A percentile compares a stretch with the other conserved stretches of the same genome.
phyloP scores from a whole-genome alignment of 2,113 vertebrate genomes.

The Chaetodon trifascialis region DNA sequence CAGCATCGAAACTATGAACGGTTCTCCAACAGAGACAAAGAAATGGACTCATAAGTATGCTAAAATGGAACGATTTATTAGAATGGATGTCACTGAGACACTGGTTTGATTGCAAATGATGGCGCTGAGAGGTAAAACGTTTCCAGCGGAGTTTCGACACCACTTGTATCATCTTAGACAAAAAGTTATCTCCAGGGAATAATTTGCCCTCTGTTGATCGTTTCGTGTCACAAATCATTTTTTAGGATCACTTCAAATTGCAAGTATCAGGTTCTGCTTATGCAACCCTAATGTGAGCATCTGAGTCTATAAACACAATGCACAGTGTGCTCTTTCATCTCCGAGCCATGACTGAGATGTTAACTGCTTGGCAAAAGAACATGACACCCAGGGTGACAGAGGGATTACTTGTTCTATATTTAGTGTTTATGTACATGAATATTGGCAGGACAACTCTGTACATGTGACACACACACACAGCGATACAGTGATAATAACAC shows the following conservation, averaged over 20 bases:
- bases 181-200: constrained; percentile 13
- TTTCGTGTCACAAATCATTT: constrained; percentile 34
- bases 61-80: constrained; percentile 36
- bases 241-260: constrained; percentile 27
- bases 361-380: constrained; percentile 79
- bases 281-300: constrained; percentile 32
- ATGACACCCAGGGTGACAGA: constrained; percentile 82
- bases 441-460: constrained; percentile 94
- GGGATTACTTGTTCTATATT: constrained; percentile 88
- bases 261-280: constrained; percentile 31
- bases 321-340: constrained; percentile 47
- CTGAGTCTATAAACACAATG: constrained; percentile 45
- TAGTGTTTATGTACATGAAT: constrained; percentile 90
- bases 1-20: not conserved
- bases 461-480: constrained; percentile 89
- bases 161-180: not conserved
- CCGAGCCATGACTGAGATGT: constrained; percentile 51
- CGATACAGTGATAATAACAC: constrained; percentile 90
- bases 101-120: constrained; percentile 3
- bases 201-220: constrained; percentile 6
- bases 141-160: not conserved
- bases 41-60: not conserved
- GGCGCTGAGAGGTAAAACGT: constrained; percentile 2
- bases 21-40: not conserved
- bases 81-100: not conserved